These are phyloP conservation scores for Pseudorhiza aurosa DNA, from an alignment of 30 jellyfish, hydroid and myxozoan species.

Conservation along the genomic window DNA sequence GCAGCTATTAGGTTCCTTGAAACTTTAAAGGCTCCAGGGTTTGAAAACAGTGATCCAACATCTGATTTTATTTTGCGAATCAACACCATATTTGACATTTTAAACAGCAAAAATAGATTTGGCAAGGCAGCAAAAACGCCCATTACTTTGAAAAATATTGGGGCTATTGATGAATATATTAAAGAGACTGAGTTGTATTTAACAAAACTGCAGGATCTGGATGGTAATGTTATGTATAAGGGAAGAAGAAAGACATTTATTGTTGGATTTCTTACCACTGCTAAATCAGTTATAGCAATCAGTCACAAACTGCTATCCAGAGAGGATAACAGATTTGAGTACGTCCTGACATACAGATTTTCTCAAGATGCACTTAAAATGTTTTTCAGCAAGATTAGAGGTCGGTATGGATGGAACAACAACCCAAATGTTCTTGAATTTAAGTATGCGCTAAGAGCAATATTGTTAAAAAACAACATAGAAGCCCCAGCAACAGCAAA, in stretches of 20 bases:
- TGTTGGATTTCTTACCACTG: slow-evolving; percentile 16
- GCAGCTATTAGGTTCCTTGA: slow-evolving; percentile 35
- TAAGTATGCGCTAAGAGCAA: slow-evolving; percentile 49
- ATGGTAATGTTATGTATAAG: not conserved
- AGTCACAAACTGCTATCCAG: slow-evolving; percentile 2
- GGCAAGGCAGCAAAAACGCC: slow-evolving; percentile 25
- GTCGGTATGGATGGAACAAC: slow-evolving; percentile 69
- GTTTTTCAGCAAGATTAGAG: slow-evolving; percentile 43
- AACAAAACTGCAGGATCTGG: not conserved
- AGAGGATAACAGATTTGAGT: not conserved
- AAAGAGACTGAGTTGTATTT: slow-evolving; percentile 10
- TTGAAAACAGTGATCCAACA: slow-evolving; percentile 16
- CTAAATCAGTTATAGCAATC: slow-evolving; percentile 16
- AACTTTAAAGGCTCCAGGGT: not conserved
- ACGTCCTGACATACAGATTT: slow-evolving; percentile 28
- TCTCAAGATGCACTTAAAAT: slow-evolving; percentile 39
- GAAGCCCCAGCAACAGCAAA: slow-evolving; percentile 40
- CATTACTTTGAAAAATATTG: not conserved
- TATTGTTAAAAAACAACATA: slow-evolving; percentile 15
- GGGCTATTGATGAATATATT: not conserved
- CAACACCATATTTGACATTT: slow-evolving; percentile 15
- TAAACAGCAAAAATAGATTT: slow-evolving; percentile 26
- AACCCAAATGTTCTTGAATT: slow-evolving; percentile 33
- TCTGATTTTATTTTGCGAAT: slow-evolving; percentile 1
- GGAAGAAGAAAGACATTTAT: slow-evolving; percentile 24